Percentiles rank a stretch among this genome's conserved stretches.
phyloP scores from a whole-genome alignment of 2,797 vertebrate genomes.

The Morus bassanus region DNA sequence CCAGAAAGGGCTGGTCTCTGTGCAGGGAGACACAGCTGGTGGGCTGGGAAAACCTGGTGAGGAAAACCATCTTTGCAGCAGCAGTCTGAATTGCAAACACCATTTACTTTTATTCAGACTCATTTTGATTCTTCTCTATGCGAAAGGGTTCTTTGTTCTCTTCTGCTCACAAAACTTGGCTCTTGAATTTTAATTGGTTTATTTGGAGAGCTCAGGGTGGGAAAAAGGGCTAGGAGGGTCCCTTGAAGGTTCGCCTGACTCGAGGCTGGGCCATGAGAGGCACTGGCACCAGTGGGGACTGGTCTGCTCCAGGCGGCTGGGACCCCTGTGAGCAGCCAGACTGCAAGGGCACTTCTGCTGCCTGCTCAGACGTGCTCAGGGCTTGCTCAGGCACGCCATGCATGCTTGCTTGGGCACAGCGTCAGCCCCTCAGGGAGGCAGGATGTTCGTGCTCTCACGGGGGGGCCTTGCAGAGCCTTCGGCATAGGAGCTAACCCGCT shows the following conservation, averaged over 20 bases:
- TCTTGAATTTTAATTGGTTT: neutral
- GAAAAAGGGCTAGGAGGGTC: neutral
- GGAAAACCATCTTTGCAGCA: neutral
- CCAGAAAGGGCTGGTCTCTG: neutral
- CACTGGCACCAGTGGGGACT: neutral
- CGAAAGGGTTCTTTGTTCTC: neutral
- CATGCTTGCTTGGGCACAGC: too few species aligned
- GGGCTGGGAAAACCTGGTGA: neutral
- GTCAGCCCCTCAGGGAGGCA: neutral
- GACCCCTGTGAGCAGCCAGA: fast-evolving
- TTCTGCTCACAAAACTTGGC: neutral
- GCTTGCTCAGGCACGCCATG: neutral
- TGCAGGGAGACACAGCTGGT: neutral
- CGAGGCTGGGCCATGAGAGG: neutral
- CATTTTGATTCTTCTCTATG: neutral
- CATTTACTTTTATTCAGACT: neutral
- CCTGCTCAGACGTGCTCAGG: fast-evolving
- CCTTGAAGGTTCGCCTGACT: neutral
- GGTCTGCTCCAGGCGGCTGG: fast-evolving
- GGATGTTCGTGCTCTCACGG: fast-evolving
- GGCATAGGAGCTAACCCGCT: neutral
- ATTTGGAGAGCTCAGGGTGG: neutral
- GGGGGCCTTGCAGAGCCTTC: neutral
- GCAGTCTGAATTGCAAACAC: neutral
- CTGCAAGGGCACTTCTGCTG: neutral